Conservation (phyloP, 1,140 invertebrate species). For the Hyles euphorbiae region DNA sequence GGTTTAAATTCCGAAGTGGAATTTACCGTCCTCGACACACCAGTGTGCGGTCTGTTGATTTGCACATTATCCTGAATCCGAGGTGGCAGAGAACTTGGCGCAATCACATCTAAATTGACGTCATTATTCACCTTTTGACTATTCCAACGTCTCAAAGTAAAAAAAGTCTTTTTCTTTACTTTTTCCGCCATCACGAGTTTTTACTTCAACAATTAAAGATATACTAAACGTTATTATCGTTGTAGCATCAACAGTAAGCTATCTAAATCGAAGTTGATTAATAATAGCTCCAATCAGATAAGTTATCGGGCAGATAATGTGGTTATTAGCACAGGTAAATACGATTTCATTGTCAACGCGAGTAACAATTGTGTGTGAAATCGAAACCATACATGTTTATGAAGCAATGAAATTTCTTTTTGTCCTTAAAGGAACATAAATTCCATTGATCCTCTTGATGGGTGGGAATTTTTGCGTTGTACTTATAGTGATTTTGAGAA, state of each 20-base stretch:
- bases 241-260: not conserved
- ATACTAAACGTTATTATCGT: slow-evolving; percentile 15
- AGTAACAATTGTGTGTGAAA: slow-evolving; percentile 9
- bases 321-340: too few species aligned
- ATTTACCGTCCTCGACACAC: slow-evolving; percentile 18
- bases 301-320: not conserved
- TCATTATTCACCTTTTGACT: slow-evolving; percentile 36
- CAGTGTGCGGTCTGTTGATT: slow-evolving; percentile 24
- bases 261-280: slow-evolving; percentile 1
- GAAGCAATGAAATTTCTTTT: not conserved
- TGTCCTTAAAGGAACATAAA: slow-evolving; percentile 12
- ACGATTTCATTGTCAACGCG: too few species aligned
- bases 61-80: slow-evolving; percentile 19
- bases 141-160: slow-evolving; percentile 51
- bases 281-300: not conserved
- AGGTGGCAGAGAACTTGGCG: slow-evolving; percentile 10
- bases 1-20: slow-evolving; percentile 30
- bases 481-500: slow-evolving; percentile 31
- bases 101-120: slow-evolving; percentile 2
- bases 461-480: slow-evolving; percentile 5
- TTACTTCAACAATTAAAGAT: slow-evolving; percentile 14
- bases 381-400: slow-evolving; percentile 8
- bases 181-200: slow-evolving; percentile 53
- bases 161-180: slow-evolving; percentile 54
- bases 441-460: slow-evolving; percentile 19